Evolutionary conservation across 2,888 invertebrate genomes (phyloP), one percentile per base, ranked within the genome.

Genomic region (Cataglyphis livida): DNA sequence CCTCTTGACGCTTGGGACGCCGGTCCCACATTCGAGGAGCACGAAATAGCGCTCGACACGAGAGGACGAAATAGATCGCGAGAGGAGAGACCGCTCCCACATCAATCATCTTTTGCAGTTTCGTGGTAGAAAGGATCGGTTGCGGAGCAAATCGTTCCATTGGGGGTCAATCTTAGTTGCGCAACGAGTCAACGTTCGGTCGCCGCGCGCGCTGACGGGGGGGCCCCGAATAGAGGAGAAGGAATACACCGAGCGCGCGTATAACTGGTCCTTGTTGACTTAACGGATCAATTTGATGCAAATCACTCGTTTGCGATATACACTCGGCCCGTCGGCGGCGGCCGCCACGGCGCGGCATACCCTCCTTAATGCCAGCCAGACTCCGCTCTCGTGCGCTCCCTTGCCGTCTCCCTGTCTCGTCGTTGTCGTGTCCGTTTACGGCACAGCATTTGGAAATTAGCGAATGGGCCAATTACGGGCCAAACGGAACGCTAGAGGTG

Each of bases 211-310:
- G 65, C 76, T 48, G 82, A 78, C 73, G 51, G 71, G 51, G 71
- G 21, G 61, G 62, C 75, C 74, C 74, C 79, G 81, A 71, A 75
- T 83, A 87, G 84, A 75, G 85, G 88, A 85, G 89, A 86, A 86
- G 87, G 90, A 87, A 87, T 88, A 89, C 86, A 88, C 90, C 82
- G 87, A 51, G 57, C 81, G 75, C 82, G 87, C 87, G 90, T 88
- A 86, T 89, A 91, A 90, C 89, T 88, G 87, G 86, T 89, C 91
- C 91, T 92, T 92, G 92, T 93, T 93, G 92, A 93, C 91, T 93
- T 91, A 91, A 90, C 90, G 90, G 93, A 93, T 93, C 94, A 94
- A 94, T 94, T 94, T 92, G 91, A 94, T 94, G 94, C 94, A 94
- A 94, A 94, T 94, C 93, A 92, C 92, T 93, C 92, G 93, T 93